Base-by-base conservation (phyloP, 2,888 invertebrate species). In the Caenorhabditis sulstoni region DNA sequence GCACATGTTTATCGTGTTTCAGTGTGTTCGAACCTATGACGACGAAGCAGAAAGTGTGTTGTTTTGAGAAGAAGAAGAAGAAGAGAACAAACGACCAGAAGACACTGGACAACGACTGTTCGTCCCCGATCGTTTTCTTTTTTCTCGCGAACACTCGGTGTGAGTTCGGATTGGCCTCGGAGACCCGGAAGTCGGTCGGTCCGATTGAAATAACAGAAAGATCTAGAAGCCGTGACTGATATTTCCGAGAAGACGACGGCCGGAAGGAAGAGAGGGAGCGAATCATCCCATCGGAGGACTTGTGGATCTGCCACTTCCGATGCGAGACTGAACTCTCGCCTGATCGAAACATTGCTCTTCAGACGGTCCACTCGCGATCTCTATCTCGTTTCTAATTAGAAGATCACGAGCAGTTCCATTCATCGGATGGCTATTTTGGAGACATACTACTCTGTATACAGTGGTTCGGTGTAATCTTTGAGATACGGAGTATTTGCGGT, bases 391-490 rank as follows among this genome's bases (percentile, higher is more conserved):
- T 29, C 67, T 58, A 67, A 67, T 67, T 29, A 29, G 50, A 58
- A 37, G 39, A 67, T 58, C 58, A 67, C 50, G 45, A 50, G 50
- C 39, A 53, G 53, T 47, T 66, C 39, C 57, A 37, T 47, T 57
- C 57, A 57, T 45, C n/a, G n/a, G n/a, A n/a, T n/a, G n/a, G n/a
- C n/a, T n/a, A 18, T 45, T 41, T 52, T 61, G 12, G 16, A 18
- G 57, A 12, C 3, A 9, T 3, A 9, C 50, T 16, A 12, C 23
- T 8, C 23, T 57, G 41, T 57, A 50, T 57, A 41, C 50, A 44
- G 18, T 66, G 39, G 57, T 45, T 65, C 47, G 29, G 35, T 5
- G 29, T 57, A 57, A 57, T 57, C 57, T 57, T 37, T 57, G 49
- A 57, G 29, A 37, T 66, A 39, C 22, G 18, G 14, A 23, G 45